Evolutionary conservation across 1,140 invertebrate species (phyloP), one percentile per base, ranked within the genome.

Genomic region (Agrilus planipennis): DNA sequence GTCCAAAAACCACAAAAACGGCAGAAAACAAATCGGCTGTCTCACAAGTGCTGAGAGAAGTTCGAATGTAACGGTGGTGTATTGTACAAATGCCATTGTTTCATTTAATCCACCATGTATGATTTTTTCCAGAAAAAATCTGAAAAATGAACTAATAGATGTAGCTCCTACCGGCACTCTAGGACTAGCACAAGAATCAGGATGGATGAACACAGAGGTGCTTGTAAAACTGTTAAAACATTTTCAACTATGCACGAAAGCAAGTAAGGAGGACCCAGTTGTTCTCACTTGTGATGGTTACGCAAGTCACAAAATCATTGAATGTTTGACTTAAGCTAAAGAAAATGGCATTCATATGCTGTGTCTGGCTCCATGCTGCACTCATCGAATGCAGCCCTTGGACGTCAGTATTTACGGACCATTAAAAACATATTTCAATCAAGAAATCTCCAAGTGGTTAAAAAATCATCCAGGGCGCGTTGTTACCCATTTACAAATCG

Each of bases 101-200:
- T 51, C 52, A 17, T 47, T 39, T 37, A 50, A 61, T 23, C 60
- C 55, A 34, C 25, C 39, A 31, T 11, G 19, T 34, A 54, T 53
- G 37, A 62, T 51, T 51, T 64, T 51, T 49, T 53, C 61, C 3
- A 45, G 61, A 27, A 57, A 60, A 29, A 52, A 60, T 38, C 56
- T 53, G 44, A 52, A 58, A 30, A 10, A 5, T 3, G 32, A 16
- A 20, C 32, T 34, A 3, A 3, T 34, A 46, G 53, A 55, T 35
- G 60, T 58, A 49, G 58, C 57, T 18, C 64, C 67, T 6, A 22
- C 54, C 34, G 69, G 65, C 43, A 53, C 57, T 21, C 32, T 57
- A 34, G 62, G 59, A 46, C 47, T 49, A 37, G 51, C 51, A 15
- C 39, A 56, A 50, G 12, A 48, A 44, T 57, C 52, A 34, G 55